These are phyloP conservation scores for Oncorhynchus clarkii DNA, from an alignment of 2,113 vertebrate genomes.

Conservation along the genomic window DNA sequence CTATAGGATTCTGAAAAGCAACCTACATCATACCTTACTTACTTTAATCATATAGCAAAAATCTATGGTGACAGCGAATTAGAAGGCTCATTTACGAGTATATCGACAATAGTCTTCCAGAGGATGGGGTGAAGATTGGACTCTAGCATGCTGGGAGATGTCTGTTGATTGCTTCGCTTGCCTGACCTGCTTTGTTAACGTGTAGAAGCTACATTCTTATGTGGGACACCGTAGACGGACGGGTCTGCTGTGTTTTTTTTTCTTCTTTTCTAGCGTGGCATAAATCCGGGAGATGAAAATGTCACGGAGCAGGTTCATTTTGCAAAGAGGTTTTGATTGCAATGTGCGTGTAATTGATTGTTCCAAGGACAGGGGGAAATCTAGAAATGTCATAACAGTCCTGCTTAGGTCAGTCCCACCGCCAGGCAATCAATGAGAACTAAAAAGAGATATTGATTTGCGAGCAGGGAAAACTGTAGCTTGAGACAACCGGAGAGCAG, in stretches of 20 bases:
- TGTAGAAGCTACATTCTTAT: slow-evolving; percentile 28
- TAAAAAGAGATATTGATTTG: slow-evolving; percentile 82
- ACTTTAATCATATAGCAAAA: slow-evolving; percentile 1
- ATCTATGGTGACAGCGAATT: slow-evolving; percentile 40
- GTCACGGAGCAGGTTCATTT: slow-evolving; percentile 82
- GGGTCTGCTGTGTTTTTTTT: slow-evolving; percentile 18
- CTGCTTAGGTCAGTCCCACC: slow-evolving; percentile 78
- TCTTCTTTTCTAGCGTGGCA: slow-evolving; percentile 56
- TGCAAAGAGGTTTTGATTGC: slow-evolving; percentile 84
- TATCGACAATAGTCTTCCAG: slow-evolving; percentile 7
- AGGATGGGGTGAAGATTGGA: slow-evolving; percentile 16
- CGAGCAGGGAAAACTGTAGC: slow-evolving; percentile 74
- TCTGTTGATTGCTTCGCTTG: slow-evolving; percentile 44
- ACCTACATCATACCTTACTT: neutral
- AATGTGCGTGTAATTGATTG: slow-evolving; percentile 81
- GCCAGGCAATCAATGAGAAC: slow-evolving; percentile 79
- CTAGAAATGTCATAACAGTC: slow-evolving; percentile 84
- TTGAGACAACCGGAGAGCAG: slow-evolving; percentile 69
- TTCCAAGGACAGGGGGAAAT: slow-evolving; percentile 83
- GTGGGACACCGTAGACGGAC: slow-evolving; percentile 24
- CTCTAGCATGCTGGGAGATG: slow-evolving; percentile 14
- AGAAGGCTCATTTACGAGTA: slow-evolving; percentile 33
- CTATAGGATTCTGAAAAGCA: neutral
- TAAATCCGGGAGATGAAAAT: slow-evolving; percentile 83
- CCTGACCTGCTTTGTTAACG: slow-evolving; percentile 59